Evolutionary conservation across 2,888 invertebrate genomes (phyloP).

Genomic region (Iphiclides podalirius): DNA sequence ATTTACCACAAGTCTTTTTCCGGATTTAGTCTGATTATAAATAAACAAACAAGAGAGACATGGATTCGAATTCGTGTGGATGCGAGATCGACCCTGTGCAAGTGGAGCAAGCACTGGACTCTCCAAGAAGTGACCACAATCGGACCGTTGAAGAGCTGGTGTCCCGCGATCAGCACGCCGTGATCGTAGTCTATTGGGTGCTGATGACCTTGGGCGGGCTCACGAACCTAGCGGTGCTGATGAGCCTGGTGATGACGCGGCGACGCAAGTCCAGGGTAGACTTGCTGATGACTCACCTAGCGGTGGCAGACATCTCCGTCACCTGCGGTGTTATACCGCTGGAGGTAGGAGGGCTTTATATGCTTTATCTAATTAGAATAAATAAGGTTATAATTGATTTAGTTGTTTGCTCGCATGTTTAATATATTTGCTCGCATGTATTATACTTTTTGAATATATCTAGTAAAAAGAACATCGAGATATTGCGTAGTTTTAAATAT

Average conservation of each 20-base stretch:
- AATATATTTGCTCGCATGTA: no score
- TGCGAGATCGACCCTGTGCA: not conserved
- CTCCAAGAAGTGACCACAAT: slow-evolving; percentile 15
- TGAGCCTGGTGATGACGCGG: slow-evolving; percentile 81
- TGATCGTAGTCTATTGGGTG: slow-evolving; percentile 82
- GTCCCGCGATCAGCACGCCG: slow-evolving; percentile 49
- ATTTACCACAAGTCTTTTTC: no score
- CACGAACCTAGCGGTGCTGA: slow-evolving; percentile 86
- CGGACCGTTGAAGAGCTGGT: slow-evolving; percentile 29
- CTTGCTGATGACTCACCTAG: slow-evolving; percentile 87
- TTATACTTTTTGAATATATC: no score
- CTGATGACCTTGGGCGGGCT: slow-evolving; percentile 83
- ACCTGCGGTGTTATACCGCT: slow-evolving; percentile 89
- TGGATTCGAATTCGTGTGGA: not conserved
- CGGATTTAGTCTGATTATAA: no score
- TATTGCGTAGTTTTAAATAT: no score
- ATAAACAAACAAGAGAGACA: no score
- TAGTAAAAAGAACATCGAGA: no score
- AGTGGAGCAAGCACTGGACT: not conserved
- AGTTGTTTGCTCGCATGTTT: no score
- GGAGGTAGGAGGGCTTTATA: no score
- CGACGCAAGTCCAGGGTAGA: slow-evolving; percentile 86
- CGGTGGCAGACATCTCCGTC: slow-evolving; percentile 89
- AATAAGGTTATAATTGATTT: no score
- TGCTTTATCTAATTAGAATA: no score